Conservation (phyloP, 2,113 vertebrate species). For the Poeciliopsis occidentalis region DNA sequence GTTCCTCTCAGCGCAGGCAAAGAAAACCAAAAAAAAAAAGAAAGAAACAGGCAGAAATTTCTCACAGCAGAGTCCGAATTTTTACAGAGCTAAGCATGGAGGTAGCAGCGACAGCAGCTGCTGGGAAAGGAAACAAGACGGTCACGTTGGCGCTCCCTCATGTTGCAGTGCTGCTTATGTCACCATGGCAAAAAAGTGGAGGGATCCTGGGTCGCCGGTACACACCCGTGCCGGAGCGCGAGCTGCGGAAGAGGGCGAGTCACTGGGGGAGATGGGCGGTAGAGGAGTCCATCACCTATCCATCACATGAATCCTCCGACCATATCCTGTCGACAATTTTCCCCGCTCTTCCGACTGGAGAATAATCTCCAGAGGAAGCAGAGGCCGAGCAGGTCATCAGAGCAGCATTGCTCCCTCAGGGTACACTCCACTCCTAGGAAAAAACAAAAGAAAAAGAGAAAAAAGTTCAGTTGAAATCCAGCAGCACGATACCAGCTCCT, state of each 20-base stretch:
- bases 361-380: constrained; percentile 56
- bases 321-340: constrained; percentile 46
- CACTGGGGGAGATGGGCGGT: constrained; percentile 60
- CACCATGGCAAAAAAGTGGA: constrained; percentile 93
- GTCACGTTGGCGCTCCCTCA: constrained; percentile 78
- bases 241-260: constrained; percentile 67
- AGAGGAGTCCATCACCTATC: constrained; percentile 76
- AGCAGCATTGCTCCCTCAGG: constrained; percentile 55
- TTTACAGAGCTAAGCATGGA: constrained; percentile 28
- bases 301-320: constrained; percentile 65
- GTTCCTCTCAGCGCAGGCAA: constrained; percentile 44
- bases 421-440: constrained; percentile 57
- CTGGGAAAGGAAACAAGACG: constrained; percentile 68
- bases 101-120: constrained; percentile 71
- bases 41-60: constrained; percentile 15
- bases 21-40: constrained; percentile 5
- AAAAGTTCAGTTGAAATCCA: constrained; percentile 19
- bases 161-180: constrained; percentile 86
- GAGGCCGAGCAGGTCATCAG: constrained; percentile 76
- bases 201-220: constrained; percentile 62
- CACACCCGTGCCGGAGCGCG: constrained; percentile 59
- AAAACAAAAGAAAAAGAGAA: constrained; percentile 31
- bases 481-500: constrained; percentile 15
- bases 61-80: constrained; percentile 46
- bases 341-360: constrained; percentile 58